Percentiles rank a stretch among this genome's conserved stretches.
phyloP scores from a whole-genome alignment of 2,888 invertebrate genomes.

The Tetragnatha montana region DNA sequence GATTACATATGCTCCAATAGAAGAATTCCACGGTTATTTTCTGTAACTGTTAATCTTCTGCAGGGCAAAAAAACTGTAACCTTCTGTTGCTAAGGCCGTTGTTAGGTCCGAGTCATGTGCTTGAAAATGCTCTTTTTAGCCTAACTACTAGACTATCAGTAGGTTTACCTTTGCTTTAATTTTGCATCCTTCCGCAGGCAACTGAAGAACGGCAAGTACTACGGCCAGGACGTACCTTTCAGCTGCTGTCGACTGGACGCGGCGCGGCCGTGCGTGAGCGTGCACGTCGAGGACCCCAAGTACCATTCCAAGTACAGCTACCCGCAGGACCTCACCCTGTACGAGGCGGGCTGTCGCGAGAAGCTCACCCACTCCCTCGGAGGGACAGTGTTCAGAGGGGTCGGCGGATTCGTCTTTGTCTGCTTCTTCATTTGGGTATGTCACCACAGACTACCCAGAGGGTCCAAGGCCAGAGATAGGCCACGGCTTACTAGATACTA shows the following conservation, averaged over 20 bases:
- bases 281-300: conserved; percentile 44
- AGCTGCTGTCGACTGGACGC: conserved; percentile 47
- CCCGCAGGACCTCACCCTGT: conserved; percentile 51
- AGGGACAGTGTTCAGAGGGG: conserved; percentile 17
- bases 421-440: conserved; percentile 50
- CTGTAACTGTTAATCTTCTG: too few relatives aligned
- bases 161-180: neutral
- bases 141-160: too few relatives aligned
- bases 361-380: conserved; percentile 30
- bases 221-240: conserved; percentile 61
- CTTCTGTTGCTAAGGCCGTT: too few relatives aligned
- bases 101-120: too few relatives aligned
- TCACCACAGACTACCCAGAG: too few relatives aligned
- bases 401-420: conserved; percentile 31
- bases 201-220: conserved; percentile 23
- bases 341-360: conserved; percentile 41
- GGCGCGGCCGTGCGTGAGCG: conserved; percentile 52
- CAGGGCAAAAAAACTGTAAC: too few relatives aligned
- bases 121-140: too few relatives aligned
- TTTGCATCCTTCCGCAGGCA: conserved; percentile 9
- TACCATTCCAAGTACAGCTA: conserved; percentile 56
- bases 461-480: too few relatives aligned
- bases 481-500: neutral
- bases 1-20: too few relatives aligned
- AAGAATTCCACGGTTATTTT: too few relatives aligned